Conservation (phyloP, 1,140 invertebrate genomes). For the Bombus turneri region DNA sequence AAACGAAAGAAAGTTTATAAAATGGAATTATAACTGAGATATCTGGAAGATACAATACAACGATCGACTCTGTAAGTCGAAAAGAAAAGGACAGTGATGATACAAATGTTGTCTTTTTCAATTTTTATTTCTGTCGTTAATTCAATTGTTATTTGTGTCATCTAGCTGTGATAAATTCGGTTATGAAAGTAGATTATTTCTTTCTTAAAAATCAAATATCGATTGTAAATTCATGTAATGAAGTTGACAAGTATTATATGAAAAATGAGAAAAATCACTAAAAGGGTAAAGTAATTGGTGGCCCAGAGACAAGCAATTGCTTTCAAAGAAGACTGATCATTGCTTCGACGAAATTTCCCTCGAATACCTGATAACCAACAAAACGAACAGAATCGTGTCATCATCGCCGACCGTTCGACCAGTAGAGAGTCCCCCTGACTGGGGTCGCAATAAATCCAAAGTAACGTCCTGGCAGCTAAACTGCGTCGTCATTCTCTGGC, state of each 20-base stretch:
- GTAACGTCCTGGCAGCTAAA: conserved; percentile 34
- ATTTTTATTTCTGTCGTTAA: neutral
- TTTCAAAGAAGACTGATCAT: neutral
- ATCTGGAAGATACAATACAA: neutral
- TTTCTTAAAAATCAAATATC: neutral
- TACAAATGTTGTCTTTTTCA: too few species aligned
- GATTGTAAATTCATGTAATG: neutral
- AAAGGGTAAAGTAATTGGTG: neutral
- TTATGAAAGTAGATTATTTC: neutral
- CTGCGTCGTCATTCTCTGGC: conserved; percentile 35
- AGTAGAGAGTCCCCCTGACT: neutral
- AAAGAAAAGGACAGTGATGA: neutral
- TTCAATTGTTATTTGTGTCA: neutral
- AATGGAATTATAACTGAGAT: neutral
- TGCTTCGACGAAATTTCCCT: neutral
- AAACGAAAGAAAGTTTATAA: neutral
- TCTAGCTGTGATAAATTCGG: neutral
- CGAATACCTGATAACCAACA: neutral
- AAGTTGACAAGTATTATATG: neutral
- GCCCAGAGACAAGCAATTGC: neutral
- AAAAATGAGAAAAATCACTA: neutral
- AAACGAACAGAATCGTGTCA: neutral
- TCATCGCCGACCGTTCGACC: neutral
- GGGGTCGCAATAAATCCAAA: conserved; percentile 33
- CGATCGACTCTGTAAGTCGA: neutral